Base-by-base conservation (phyloP, 2,888 invertebrate species). In the Taphrorychus bicolor region DNA sequence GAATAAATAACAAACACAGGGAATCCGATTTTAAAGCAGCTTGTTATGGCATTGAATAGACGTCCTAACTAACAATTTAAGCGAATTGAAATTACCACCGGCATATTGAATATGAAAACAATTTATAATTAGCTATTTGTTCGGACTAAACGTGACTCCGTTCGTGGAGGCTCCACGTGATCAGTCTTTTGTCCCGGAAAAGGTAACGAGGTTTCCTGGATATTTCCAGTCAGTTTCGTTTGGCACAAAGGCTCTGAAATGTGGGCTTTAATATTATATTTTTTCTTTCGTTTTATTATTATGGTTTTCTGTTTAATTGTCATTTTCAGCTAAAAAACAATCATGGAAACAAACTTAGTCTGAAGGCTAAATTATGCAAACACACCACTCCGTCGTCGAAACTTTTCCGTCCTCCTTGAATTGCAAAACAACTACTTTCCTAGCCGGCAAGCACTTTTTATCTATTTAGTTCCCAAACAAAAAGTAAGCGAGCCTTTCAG, bases 371-470 rank as follows among this genome's bases (percentile, higher is more conserved):
- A 41, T n/a, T 56, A 56, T 41, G 40, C n/a, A 56, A 56, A 56
- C 17, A 7, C n/a, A 14, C 5, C 56, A 56, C 40, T 56, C 41
- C 18, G 11, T 32, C 14, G 5, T 2, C 40, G 32, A 19, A 56
- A 56, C 3, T 56, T 56, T 56, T 18, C 16, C 14, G n/a, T n/a
- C 32, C 32, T 32, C 32, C 3, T 32, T 32, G 32, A 56, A 58
- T 45, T 58, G 45, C 48, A 42, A 58, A 58, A 22, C 45, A 58
- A 58, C 58, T 58, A 58, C 58, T 58, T 58, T 58, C 14, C 14
- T 5, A 58, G 45, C 45, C 41, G 23, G 58, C 58, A 45, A 58
- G 48, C 7, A 41, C 21, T 42, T 58, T 45, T 58, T 58, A 45
- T 45, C 58, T 58, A 45, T 58, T 58, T 58, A 58, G 42, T n/a